A percentile compares a stretch with the other conserved stretches of the same genome.
Conservation (phyloP, 2,797 vertebrate species). For the Poecilia velifera region DNA sequence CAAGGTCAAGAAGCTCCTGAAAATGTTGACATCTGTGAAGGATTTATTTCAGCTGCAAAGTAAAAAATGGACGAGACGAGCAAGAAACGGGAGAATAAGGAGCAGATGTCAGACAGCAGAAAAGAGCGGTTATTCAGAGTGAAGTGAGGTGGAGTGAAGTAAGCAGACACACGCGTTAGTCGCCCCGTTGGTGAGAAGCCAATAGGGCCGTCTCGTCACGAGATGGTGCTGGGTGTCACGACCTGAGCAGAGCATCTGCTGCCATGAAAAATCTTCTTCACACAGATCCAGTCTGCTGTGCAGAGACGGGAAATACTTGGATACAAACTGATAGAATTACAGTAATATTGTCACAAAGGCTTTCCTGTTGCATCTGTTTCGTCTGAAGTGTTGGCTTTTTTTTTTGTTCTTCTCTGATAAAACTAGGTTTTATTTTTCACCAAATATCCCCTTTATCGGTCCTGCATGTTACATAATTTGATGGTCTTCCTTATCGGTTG, state of each 20-base stretch:
- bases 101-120: conserved; percentile 31
- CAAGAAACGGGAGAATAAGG: conserved; percentile 20
- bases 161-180: conserved; percentile 62
- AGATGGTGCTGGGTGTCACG: conserved; percentile 62
- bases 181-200: conserved; percentile 58
- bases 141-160: conserved; percentile 36
- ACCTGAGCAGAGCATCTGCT: conserved; percentile 42
- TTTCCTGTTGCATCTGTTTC: not conserved
- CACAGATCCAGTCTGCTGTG: conserved; percentile 34
- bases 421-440: not conserved
- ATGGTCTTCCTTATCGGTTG: not conserved
- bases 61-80: not conserved
- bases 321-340: not conserved
- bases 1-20: conserved; percentile 9
- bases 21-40: not conserved
- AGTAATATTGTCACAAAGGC: not conserved
- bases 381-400: not conserved
- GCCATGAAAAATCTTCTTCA: conserved; percentile 18
- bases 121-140: conserved; percentile 9
- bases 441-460: not conserved
- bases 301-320: conserved; percentile 34
- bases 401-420: not conserved
- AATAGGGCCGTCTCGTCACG: conserved; percentile 61
- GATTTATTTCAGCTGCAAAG: conserved; percentile 5
- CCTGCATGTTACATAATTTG: not conserved